Evolutionary conservation across 2,113 vertebrate genomes (phyloP).

Genomic region (Synchiropus splendidus): DNA sequence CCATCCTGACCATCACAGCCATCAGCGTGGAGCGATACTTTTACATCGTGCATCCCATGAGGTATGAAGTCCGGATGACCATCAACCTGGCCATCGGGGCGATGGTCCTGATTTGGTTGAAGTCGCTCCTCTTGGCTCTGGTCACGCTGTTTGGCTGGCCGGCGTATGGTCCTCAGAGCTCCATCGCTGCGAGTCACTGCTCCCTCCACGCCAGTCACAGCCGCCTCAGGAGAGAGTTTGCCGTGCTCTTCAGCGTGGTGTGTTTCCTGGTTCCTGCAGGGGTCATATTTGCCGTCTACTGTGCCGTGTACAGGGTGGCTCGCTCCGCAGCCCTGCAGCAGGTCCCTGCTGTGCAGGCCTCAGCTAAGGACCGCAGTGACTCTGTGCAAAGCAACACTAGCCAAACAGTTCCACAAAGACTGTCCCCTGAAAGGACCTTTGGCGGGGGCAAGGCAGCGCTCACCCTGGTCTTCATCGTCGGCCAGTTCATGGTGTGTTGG

Average conservation of each 20-base stretch:
- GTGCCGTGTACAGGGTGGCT: slow-evolving; percentile 83
- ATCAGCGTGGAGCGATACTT: slow-evolving; percentile 89
- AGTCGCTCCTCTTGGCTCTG: slow-evolving; percentile 68
- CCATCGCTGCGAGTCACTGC: slow-evolving; percentile 74
- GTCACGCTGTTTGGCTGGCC: slow-evolving; percentile 76
- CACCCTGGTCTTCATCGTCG: slow-evolving; percentile 82
- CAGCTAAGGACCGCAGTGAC: slow-evolving; percentile 65
- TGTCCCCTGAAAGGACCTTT: slow-evolving; percentile 67
- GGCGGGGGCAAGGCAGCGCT: slow-evolving; percentile 82
- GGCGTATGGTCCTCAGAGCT: slow-evolving; percentile 63
- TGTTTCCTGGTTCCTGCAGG: slow-evolving; percentile 79
- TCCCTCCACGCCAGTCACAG: slow-evolving; percentile 76
- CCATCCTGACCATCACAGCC: slow-evolving; percentile 82
- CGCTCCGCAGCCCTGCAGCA: slow-evolving; percentile 76
- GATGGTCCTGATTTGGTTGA: slow-evolving; percentile 78
- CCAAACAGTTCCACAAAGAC: slow-evolving; percentile 61
- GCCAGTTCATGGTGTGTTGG: slow-evolving; percentile 91
- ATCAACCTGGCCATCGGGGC: slow-evolving; percentile 71
- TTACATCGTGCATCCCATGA: slow-evolving; percentile 86
- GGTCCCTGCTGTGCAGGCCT: slow-evolving; percentile 54
- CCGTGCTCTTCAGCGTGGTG: slow-evolving; percentile 75
- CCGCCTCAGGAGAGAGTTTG: slow-evolving; percentile 69
- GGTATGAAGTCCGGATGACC: slow-evolving; percentile 81
- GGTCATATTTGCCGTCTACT: slow-evolving; percentile 80
- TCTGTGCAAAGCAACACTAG: slow-evolving; percentile 77